Evolutionary conservation across 1,140 invertebrate genomes (phyloP), one percentile per base, ranked within the genome.

Genomic region (Pantala flavescens): DNA sequence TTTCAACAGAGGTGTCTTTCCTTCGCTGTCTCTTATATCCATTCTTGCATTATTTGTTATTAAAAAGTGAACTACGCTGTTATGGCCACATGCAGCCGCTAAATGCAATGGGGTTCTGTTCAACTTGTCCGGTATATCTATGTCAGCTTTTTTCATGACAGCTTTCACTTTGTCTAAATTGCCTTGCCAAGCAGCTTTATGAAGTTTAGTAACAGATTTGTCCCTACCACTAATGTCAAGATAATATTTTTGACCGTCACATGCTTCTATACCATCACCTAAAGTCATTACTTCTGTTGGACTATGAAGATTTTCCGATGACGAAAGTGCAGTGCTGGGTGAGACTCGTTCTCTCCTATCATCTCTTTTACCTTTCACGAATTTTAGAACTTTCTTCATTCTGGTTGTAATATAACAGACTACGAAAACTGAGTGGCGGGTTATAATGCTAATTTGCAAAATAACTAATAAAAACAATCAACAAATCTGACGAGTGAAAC

Each of bases 111-210:
- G 73, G 9, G 80, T 81, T 72, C 81, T 75, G 74, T 77, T 79
- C 7, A 74, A 77, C 63, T 74, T 76, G 74, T 82, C 81, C 23
- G 77, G 76, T 24, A 49, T 73, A 77, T 81, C 78, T 12, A 82
- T 73, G 28, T 82, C 80, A 70, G 63, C 75, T 49, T 78, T 78
- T 73, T 81, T 81, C 11, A 79, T 36, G 24, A 78, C 73, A 0
- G 78, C 23, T 76, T 80, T 81, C 7, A 79, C 72, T 78, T 79
- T 82, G 23, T 79, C 80, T 55, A 81, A 71, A 78, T 79, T 80
- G 28, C 80, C 81, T 49, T 77, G 78, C 80, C 80, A 81, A 12
- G 80, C 79, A 24, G 80, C 80, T 76, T 80, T 81, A 72, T 82
- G 81, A 28, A 82, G 74, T 75, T 81, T 80, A 0, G 77, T 78